Conservation (phyloP, 1,140 invertebrate genomes). For the Pseudomyrmex flavicornis region DNA sequence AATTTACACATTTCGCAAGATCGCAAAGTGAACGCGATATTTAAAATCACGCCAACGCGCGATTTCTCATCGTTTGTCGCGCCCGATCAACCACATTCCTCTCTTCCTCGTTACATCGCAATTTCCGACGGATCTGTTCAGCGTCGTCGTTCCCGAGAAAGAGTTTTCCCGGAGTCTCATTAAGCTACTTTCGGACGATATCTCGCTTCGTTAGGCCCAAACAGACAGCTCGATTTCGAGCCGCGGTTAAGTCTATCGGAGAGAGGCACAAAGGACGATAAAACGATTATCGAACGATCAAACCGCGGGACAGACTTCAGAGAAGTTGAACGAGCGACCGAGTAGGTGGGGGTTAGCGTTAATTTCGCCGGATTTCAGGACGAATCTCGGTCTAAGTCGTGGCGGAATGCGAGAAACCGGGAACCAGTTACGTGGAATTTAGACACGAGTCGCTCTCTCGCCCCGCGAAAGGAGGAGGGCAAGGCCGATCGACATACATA, state of each 20-base stretch:
- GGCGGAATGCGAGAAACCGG: conserved; percentile 46
- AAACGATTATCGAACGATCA: conserved; percentile 56
- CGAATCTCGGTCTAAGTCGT: conserved; percentile 33
- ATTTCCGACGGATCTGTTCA: not conserved
- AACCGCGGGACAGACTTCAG: conserved; percentile 4
- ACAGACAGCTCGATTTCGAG: conserved; percentile 46
- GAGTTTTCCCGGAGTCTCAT: conserved; percentile 24
- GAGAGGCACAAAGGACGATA: conserved; percentile 51
- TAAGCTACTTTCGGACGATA: conserved; percentile 32
- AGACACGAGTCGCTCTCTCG: not conserved
- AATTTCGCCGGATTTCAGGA: conserved; percentile 33
- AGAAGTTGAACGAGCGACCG: conserved; percentile 22
- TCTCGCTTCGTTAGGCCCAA: conserved; percentile 52
- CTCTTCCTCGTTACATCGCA: not conserved
- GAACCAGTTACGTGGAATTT: conserved; percentile 27
- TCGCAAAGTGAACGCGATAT: not conserved
- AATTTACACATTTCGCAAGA: not conserved
- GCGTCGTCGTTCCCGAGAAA: conserved; percentile 7
- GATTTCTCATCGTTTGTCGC: not conserved
- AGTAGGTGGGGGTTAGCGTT: conserved; percentile 27
- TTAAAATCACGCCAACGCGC: not conserved
- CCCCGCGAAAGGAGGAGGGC: conserved; percentile 5
- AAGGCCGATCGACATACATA: conserved; percentile 26
- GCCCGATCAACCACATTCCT: not conserved
- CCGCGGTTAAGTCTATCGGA: conserved; percentile 35